Evolutionary conservation across 2,797 vertebrate genomes (phyloP), one percentile per base, ranked within the genome.

Genomic region (Mormyrus proboscirostris): DNA sequence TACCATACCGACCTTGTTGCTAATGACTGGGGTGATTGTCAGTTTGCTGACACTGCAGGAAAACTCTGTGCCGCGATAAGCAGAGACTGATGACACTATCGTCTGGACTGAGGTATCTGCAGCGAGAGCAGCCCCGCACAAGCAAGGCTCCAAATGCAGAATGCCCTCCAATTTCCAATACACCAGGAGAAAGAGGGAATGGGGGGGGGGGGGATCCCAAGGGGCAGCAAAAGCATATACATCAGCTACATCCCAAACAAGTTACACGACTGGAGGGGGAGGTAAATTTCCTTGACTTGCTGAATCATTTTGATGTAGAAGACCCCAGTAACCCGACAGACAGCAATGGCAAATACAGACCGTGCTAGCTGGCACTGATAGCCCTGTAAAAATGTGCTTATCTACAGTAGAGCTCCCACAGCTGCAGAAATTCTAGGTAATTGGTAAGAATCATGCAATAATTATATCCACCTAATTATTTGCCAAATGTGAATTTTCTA

Each of bases 391-490:
- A 57, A 86, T 29, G 41, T 25, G 9, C 47, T 33, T 19, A 55
- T 53, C 69, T 76, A 85, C 82, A 85, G 49, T 25, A 5, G 82
- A 2, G 29, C 51, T 16, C 49, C 14, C 22, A 82, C 76, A 82
- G 41, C 76, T 82, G 76, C 76, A 82, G 76, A 44, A 82, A 82
- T 82, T 82, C 41, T 82, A 82, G 76, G 41, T 82, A 47, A 44
- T 19, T 82, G 33, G 73, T 79, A 82, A 82, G 38, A 82, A 47
- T n/a, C 76, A 47, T 47, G 76, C 41, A 82, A 44, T 79, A 79
- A 82, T 82, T 82, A 47, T 47, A 47, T 82, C 7, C 41, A n/a
- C 47, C 19, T 9, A 44, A 82, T 82, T 47, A 82, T 82, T 82
- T 47, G 76, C 41, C 41, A 82, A 82, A 76, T 76, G 69, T 41